Conservation (phyloP, 2,113 vertebrate genomes). For the Trematomus loennbergii region DNA sequence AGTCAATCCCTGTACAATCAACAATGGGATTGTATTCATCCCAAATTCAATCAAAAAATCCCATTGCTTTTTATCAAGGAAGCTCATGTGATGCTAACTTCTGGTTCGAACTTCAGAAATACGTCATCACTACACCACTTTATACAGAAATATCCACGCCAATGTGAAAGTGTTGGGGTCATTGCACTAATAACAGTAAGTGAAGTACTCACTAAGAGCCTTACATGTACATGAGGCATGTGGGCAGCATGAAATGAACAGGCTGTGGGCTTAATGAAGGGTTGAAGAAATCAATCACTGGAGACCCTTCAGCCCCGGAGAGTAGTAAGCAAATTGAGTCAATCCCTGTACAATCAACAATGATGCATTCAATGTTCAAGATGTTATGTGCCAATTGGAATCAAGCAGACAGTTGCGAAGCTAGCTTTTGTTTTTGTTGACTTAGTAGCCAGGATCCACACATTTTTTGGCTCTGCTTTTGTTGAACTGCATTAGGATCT, state of each 20-base stretch:
- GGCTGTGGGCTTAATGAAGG: background rate
- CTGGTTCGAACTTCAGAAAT: too few species aligned
- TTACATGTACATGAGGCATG: slow-evolving; percentile 5
- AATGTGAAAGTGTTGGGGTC: background rate
- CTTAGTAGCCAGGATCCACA: background rate
- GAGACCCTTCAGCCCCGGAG: background rate
- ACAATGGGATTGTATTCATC: background rate
- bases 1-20: too few species aligned
- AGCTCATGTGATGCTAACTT: too few species aligned
- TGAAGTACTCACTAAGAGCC: background rate
- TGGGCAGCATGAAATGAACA: slow-evolving; percentile 19
- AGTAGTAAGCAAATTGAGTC: background rate
- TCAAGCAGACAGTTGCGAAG: background rate
- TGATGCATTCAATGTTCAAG: background rate
- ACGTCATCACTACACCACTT: too few species aligned
- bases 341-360: too few species aligned
- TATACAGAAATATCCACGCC: background rate
- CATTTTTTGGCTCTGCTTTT: background rate
- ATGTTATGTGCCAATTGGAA: background rate
- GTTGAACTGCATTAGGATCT: slow-evolving; percentile 39
- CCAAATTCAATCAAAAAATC: too few species aligned
- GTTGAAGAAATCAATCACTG: slow-evolving; percentile 23
- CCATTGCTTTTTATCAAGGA: too few species aligned
- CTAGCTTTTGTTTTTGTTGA: background rate
- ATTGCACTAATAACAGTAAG: background rate